Base-by-base conservation (phyloP, 2,888 invertebrate genomes). In the Melinaea menophilus region DNA sequence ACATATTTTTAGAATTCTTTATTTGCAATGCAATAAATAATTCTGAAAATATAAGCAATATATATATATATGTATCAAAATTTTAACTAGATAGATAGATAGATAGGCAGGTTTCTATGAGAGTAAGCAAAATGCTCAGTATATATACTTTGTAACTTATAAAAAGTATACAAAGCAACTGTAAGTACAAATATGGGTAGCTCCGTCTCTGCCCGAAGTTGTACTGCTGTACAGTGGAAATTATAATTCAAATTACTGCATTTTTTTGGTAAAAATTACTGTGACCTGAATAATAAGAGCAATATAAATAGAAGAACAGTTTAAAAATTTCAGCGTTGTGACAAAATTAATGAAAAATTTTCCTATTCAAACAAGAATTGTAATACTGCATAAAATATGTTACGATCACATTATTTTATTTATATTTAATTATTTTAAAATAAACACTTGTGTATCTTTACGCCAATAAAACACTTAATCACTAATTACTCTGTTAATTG, bases 81-180 rank as follows among this genome's bases (percentile, higher is more conserved):
- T 22, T 22, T 41, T 41, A 41, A 41, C 54, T 60, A 41, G 0
- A 41, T 22, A 22, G 22, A 22, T 22, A 22, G 22, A 22, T 22
- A 22, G 22, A 22, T 7, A 58, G 51, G 47, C 58, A 62, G 56
- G 45, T 61, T 65, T 67, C 48, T 63, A 65, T 59, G 59, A 58
- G 37, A 69, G 58, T 73, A 70, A 62, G 64, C 63, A 58, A 60
- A 68, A 68, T 67, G 63, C 66, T 67, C 59, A 58, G 59, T 66
- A 64, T 71, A 69, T 70, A 69, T 69, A 70, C 71, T 69, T 59
- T 70, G 64, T 67, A 70, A 67, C 64, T 61, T 64, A 67, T 61
- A 67, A 31, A 51, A 51, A 51, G 31, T 31, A 31, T 61, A 51
- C 56, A 58, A 56, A 63, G 56, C 55, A 57, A 58, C 48, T 34